Evolutionary conservation across 2,797 vertebrate genomes (phyloP).

Genomic region (Eulemur rubriventer): DNA sequence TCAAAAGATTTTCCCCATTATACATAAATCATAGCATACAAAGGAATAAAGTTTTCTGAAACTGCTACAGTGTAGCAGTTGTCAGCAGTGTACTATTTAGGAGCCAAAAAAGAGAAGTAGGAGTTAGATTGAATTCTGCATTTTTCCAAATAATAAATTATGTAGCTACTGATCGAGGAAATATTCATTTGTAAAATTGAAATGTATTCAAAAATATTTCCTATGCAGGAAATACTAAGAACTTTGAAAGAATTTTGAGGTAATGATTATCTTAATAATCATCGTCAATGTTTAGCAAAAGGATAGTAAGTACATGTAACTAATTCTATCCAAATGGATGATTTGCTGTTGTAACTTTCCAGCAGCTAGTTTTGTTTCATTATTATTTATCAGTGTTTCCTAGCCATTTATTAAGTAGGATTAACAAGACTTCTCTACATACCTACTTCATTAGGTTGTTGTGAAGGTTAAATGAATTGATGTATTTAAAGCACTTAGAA

Average conservation of each 20-base stretch:
- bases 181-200: background rate
- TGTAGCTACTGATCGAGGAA: background rate
- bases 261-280: background rate
- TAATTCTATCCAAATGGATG: background rate
- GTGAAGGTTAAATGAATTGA: background rate
- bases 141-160: constrained; percentile 29
- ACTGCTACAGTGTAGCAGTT: background rate
- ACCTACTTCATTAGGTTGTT: background rate
- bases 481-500: background rate
- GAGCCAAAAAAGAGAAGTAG: background rate
- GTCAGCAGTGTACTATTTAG: background rate
- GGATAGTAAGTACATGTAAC: background rate
- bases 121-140: background rate
- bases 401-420: background rate
- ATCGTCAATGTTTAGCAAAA: background rate
- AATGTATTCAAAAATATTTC: background rate
- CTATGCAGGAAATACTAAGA: background rate
- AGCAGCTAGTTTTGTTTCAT: background rate
- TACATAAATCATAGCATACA: background rate
- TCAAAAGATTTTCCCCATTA: background rate
- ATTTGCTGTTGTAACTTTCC: background rate
- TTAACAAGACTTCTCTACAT: background rate
- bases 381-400: background rate
- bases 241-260: background rate
- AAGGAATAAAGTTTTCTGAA: background rate